A percentile compares a stretch with the other conserved stretches of the same genome.
Evolutionary conservation across 2,797 vertebrate genomes (phyloP).

Genomic region (Pampus argenteus): DNA sequence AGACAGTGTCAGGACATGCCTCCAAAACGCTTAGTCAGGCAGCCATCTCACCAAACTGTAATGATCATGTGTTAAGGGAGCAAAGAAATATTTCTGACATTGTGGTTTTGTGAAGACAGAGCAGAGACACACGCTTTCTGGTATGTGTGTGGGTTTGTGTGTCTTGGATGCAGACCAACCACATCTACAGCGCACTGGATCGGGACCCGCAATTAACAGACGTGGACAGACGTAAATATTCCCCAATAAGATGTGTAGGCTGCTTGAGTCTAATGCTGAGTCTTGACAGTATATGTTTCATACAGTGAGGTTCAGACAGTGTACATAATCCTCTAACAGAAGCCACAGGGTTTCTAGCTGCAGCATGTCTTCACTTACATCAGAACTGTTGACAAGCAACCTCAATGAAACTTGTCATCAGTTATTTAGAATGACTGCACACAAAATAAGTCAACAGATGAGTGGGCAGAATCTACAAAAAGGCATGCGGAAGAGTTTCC

Average conservation of each 20-base stretch:
- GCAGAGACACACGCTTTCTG: conserved; percentile 58
- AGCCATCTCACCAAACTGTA: conserved; percentile 77
- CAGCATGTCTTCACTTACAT: conserved; percentile 37
- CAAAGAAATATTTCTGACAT: conserved; percentile 78
- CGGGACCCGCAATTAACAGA: conserved; percentile 73
- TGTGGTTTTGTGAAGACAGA: conserved; percentile 72
- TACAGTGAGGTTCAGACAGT: conserved; percentile 39
- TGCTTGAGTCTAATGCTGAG: conserved; percentile 60
- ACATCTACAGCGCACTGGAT: conserved; percentile 55
- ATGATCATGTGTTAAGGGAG: conserved; percentile 79
- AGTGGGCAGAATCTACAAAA: conserved; percentile 29
- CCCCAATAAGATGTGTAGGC: conserved; percentile 42
- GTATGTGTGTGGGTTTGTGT: conserved; percentile 76
- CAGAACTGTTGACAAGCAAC: conserved; percentile 49
- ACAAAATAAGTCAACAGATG: conserved; percentile 25
- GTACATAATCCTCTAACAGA: conserved; percentile 43
- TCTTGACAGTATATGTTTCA: conserved; percentile 47
- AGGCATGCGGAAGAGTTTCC: not conserved
- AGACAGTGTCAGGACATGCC: conserved; percentile 75
- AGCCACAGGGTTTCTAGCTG: conserved; percentile 57
- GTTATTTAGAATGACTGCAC: conserved; percentile 43
- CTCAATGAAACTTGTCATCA: conserved; percentile 45
- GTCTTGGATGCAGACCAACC: conserved; percentile 75
- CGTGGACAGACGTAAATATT: conserved; percentile 72
- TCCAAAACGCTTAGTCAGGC: conserved; percentile 78